phyloP scores from a whole-genome alignment of 2,797 vertebrate genomes.

The Limnodromus scolopaceus region DNA sequence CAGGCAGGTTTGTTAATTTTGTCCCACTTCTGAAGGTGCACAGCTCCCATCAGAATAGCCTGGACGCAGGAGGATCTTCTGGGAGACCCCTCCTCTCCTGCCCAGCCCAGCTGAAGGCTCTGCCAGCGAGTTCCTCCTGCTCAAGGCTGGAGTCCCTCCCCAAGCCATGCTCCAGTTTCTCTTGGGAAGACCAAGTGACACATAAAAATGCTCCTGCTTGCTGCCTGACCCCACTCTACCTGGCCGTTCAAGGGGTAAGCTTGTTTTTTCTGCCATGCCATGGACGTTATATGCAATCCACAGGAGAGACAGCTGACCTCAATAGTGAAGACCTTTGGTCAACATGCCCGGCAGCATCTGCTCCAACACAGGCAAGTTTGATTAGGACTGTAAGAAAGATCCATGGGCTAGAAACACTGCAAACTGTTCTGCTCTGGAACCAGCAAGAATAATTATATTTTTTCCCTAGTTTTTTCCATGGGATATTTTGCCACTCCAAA shows the following conservation, averaged over 20 bases:
- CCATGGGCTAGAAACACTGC: not conserved
- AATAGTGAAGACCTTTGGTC: not conserved
- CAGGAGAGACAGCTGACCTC: not conserved
- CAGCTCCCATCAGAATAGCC: no score
- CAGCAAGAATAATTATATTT: not conserved
- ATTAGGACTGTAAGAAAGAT: not conserved
- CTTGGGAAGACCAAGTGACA: not conserved
- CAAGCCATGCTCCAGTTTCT: not conserved
- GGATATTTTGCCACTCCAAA: not conserved
- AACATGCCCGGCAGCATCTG: not conserved
- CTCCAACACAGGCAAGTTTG: not conserved
- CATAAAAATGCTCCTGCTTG: not conserved
- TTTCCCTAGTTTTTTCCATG: not conserved
- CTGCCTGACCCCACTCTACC: not conserved
- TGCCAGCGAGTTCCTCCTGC: accelerated
- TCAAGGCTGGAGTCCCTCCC: accelerated
- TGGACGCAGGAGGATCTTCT: no score
- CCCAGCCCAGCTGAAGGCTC: not conserved
- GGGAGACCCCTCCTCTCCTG: no score
- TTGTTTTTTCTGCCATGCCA: accelerated
- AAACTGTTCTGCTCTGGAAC: not conserved
- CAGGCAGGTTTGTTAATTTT: not conserved
- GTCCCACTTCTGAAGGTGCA: not conserved
- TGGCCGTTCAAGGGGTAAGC: accelerated
- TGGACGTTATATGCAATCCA: not conserved